Percentiles rank a stretch among this genome's conserved stretches.
phyloP scores from a whole-genome alignment of 2,113 vertebrate species.

The human (Homo sapiens) region GRCh38 chr9:88055001-88055500 shows the following conservation, averaged over 20 bases:
- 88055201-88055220: neutral
- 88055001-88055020: neutral
- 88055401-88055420: neutral
- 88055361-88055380: neutral
- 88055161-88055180: neutral
- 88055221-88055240: neutral
- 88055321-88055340: neutral
- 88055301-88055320: neutral
- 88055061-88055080: neutral
- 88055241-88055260: neutral
- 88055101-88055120: neutral
- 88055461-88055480: neutral
- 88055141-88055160: neutral
- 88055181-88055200: neutral
- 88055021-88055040: neutral
- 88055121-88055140: neutral
- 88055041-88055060: neutral
- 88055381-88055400: neutral
- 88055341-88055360: neutral
- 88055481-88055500: neutral
- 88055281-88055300: neutral
- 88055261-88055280: neutral
- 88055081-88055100: neutral
- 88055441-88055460: neutral
- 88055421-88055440: neutral